Conservation (phyloP, 2,797 vertebrate genomes). For the Sebastes vulpes region DNA sequence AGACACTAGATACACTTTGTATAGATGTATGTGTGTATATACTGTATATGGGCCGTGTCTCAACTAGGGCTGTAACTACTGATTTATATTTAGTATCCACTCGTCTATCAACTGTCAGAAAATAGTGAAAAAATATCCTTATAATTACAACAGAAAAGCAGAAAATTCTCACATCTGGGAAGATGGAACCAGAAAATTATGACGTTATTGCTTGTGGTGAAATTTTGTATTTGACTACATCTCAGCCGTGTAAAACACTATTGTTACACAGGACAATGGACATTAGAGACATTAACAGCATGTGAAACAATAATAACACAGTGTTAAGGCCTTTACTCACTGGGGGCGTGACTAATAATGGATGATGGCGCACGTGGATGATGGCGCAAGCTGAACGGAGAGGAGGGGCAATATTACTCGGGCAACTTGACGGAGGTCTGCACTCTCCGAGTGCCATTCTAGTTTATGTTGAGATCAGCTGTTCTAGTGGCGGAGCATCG, state of each 20-base stretch:
- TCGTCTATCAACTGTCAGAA: neutral
- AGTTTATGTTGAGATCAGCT: no score
- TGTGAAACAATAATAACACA: neutral
- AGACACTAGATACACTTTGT: neutral
- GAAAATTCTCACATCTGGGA: no score
- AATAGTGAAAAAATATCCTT: neutral
- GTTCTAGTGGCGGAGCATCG: no score
- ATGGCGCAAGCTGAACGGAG: no score
- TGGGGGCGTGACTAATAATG: no score
- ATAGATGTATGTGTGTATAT: neutral
- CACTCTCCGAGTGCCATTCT: no score
- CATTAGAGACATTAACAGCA: neutral
- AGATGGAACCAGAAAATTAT: no score
- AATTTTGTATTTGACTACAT: neutral
- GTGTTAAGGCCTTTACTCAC: no score
- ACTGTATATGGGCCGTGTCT: neutral
- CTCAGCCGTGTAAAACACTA: neutral
- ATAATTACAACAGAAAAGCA: neutral
- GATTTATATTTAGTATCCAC: neutral
- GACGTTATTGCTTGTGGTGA: no score
- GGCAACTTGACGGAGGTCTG: rapidly evolving
- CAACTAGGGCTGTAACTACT: neutral
- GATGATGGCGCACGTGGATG: no score
- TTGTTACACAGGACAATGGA: no score
- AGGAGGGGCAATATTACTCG: no score